phyloP scores from a whole-genome alignment of 1,140 invertebrate genomes.

The Brachionus rubens region DNA sequence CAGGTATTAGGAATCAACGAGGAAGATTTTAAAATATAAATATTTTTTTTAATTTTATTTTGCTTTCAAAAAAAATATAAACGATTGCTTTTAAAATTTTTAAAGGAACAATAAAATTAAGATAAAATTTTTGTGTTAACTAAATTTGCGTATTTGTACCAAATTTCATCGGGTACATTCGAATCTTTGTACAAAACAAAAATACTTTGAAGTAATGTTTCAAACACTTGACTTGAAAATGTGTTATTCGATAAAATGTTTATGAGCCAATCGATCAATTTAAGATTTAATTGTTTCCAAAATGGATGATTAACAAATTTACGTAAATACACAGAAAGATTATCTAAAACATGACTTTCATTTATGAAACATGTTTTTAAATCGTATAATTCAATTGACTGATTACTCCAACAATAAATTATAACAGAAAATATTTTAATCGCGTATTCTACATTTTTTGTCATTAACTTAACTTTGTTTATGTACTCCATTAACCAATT shows the following conservation, averaged over 20 bases:
- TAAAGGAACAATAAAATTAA: neutral
- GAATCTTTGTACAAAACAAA: neutral
- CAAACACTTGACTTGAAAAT: neutral
- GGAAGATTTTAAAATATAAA: slow-evolving; percentile 1
- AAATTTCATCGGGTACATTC: neutral
- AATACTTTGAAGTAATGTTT: neutral
- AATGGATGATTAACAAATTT: neutral
- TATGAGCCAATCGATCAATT: slow-evolving; percentile 6
- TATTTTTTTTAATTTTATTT: neutral
- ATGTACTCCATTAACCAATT: slow-evolving; percentile 26
- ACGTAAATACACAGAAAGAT: neutral
- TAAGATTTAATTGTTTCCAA: neutral
- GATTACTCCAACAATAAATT: neutral
- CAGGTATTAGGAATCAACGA: neutral
- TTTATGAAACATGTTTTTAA: neutral
- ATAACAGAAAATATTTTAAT: neutral
- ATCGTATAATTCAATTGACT: slow-evolving; percentile 8
- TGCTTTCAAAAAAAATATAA: neutral
- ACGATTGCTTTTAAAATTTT: too few species aligned
- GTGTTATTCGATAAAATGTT: slow-evolving; percentile 1
- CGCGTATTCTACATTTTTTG: slow-evolving; percentile 4
- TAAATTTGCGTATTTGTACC: slow-evolving; percentile 27
- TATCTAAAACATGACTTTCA: neutral
- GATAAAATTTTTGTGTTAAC: slow-evolving; percentile 7
- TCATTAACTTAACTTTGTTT: neutral